These are phyloP conservation scores for Turritopsis rubra DNA, from an alignment of 30 jellyfish, hydroid and myxozoan genomes.

Conservation along the genomic window DNA sequence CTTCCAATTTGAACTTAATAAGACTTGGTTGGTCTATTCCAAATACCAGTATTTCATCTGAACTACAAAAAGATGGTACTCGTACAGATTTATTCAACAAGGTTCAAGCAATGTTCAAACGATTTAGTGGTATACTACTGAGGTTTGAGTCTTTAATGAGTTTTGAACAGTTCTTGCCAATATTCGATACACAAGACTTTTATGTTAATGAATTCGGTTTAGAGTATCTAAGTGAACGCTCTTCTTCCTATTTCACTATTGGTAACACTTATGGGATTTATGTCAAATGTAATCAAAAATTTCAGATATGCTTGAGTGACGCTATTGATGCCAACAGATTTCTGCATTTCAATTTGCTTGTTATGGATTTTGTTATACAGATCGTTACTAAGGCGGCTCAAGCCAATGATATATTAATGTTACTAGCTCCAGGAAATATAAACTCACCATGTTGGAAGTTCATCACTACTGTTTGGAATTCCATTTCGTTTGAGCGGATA, in stretches of 20 bases:
- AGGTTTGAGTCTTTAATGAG: conserved; percentile 37
- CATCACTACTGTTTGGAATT: conserved; percentile 45
- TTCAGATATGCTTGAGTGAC: conserved; percentile 20
- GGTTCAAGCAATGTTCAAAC: conserved; percentile 27
- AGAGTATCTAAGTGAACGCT: conserved; percentile 45
- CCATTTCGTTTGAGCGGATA: conserved; percentile 41
- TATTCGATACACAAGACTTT: conserved; percentile 50
- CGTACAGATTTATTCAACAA: conserved; percentile 35
- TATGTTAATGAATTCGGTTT: conserved; percentile 49
- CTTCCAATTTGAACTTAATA: conserved; percentile 38
- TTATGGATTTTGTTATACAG: conserved; percentile 75
- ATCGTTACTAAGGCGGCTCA: conserved; percentile 65
- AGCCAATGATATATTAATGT: conserved; percentile 39
- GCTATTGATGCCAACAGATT: conserved; percentile 36
- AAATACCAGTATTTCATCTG: conserved; percentile 19
- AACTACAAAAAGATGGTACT: conserved; percentile 26
- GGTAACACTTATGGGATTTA: conserved; percentile 31
- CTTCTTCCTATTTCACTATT: conserved; percentile 31
- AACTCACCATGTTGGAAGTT: conserved; percentile 71
- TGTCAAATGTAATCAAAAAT: conserved; percentile 26
- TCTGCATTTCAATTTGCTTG: conserved; percentile 55
- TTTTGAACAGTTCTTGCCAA: conserved; percentile 52
- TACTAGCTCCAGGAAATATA: conserved; percentile 80
- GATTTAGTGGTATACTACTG: conserved; percentile 56
- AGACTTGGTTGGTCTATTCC: conserved; percentile 80